Base-by-base conservation (phyloP, 2,797 vertebrate species). In the Todus mexicanus region DNA sequence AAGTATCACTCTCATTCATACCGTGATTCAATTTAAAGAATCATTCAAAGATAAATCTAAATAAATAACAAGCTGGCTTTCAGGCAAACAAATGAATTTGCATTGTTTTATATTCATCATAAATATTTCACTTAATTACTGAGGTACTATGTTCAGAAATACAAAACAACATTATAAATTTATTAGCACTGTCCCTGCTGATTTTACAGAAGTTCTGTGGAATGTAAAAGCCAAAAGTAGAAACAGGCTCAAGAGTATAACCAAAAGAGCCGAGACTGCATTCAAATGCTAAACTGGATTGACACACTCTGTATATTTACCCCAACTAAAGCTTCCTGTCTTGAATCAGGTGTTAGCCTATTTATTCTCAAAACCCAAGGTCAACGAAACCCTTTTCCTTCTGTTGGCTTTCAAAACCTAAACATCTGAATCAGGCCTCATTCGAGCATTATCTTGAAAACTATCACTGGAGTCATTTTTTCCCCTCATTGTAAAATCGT, bases 41-140 rank as follows among this genome's bases (percentile, higher is more conserved):
- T 95, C 94, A 96, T 97, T 97, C 95, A 96, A 97, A 97, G 96
- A 97, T 97, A 96, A 95, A 96, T 96, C 97, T 98, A 98, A 98
- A 98, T 98, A 98, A 98, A 97, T 98, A 98, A 98, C 97, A 97
- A 97, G 97, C 93, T 96, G 92, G 97, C 96, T 98, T 98, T 98
- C 97, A 97, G 97, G 97, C 97, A 97, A 98, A 98, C 97, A 98
- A 98, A 97, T 97, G 96, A 97, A 98, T 98, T 98, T 98, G 97
- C 98, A 98, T 98, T 98, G 97, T 98, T 98, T 98, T 97, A 97
- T 98, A 98, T 97, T 98, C 98, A 97, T 98, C 97, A 98, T 98
- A 98, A 98, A 98, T 98, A 98, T 98, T 98, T 98, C 96, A 98
- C 97, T 97, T 98, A 98, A 98, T 98, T 98, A 98, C 97, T 74